Evolutionary conservation across 1,140 invertebrate genomes (phyloP).

Genomic region (Lasioglossum baleicum): DNA sequence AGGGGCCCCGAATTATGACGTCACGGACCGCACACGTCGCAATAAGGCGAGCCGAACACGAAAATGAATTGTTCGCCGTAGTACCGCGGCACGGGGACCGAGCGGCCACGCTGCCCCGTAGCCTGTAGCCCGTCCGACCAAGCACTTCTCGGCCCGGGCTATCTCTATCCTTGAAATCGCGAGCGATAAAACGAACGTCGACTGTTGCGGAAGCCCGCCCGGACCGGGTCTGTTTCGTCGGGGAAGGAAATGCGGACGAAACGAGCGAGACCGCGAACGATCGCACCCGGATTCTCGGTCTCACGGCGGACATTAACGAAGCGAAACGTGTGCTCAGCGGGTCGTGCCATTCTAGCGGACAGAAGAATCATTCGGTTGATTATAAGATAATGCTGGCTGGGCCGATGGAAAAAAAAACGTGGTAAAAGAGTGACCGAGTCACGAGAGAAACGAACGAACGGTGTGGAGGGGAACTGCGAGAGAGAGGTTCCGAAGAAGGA

Average conservation of each 20-base stretch:
- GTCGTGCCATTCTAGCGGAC: constrained; percentile 58
- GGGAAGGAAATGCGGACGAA: constrained; percentile 7
- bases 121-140: no score
- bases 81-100: neutral
- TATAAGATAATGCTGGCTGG: constrained; percentile 61
- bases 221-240: no score
- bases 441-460: neutral
- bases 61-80: constrained; percentile 77
- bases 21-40: constrained; percentile 79
- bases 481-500: neutral
- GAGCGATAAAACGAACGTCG: no score
- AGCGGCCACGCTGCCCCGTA: no score
- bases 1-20: constrained; percentile 80
- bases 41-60: constrained; percentile 78
- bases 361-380: constrained; percentile 63
- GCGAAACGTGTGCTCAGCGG: constrained; percentile 57
- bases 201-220: no score
- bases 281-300: constrained; percentile 41
- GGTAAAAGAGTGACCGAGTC: constrained; percentile 1
- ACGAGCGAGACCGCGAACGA: constrained; percentile 51
- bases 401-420: constrained; percentile 42
- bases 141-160: no score
- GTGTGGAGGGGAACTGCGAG: neutral
- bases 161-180: no score
- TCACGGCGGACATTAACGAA: constrained; percentile 58